These are phyloP conservation scores for Augochlora pura DNA, from an alignment of 1,140 invertebrate genomes.

Conservation along the genomic window DNA sequence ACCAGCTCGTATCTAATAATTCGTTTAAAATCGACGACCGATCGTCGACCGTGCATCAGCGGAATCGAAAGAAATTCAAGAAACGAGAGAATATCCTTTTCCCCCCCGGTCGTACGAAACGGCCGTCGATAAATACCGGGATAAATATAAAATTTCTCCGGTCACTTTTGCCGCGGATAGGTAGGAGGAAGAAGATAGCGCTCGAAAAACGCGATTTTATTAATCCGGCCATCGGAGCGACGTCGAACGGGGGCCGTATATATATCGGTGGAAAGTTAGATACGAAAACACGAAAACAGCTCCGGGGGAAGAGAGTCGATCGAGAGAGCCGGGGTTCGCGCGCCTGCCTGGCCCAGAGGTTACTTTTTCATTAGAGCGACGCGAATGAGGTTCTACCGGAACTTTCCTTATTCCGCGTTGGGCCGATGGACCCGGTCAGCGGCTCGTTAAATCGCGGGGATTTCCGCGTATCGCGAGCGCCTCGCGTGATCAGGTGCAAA, in stretches of 20 bases:
- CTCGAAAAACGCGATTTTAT: constrained; percentile 25
- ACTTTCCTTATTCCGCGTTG: constrained; percentile 43
- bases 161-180: not conserved
- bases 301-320: constrained; percentile 7
- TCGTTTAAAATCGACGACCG: too few relatives aligned
- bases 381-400: constrained; percentile 28
- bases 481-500: too few relatives aligned
- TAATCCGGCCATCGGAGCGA: constrained; percentile 28
- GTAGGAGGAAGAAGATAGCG: not conserved
- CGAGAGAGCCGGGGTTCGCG: too few relatives aligned
- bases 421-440: constrained; percentile 10
- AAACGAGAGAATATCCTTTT: not conserved
- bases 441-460: not conserved
- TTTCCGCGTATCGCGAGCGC: not conserved
- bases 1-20: too few relatives aligned
- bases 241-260: not conserved
- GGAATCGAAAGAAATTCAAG: not conserved
- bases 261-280: constrained; percentile 33
- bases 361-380: constrained; percentile 46
- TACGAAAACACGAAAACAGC: constrained; percentile 30
- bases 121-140: not conserved
- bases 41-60: too few relatives aligned
- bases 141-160: not conserved
- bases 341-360: too few relatives aligned
- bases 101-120: not conserved